Base-by-base conservation (phyloP, 2,888 invertebrate species). In the Cremastobaeus sp. region DNA sequence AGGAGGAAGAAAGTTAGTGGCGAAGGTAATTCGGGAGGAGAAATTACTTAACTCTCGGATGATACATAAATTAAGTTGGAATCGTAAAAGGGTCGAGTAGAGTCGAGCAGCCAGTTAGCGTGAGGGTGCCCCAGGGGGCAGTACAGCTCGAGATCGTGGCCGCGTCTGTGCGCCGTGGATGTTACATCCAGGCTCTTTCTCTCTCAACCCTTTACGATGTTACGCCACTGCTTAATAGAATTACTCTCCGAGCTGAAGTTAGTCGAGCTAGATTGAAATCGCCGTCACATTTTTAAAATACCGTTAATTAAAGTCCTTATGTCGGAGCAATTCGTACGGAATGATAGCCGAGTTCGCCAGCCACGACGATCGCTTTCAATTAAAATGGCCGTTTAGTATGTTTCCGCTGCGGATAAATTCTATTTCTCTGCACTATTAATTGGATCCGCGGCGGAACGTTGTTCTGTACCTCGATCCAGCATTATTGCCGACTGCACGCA, bases 1-100 rank as follows among this genome's bases (percentile, higher is more conserved):
- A 77, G 73, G 76, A 74, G 74, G 65, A 76, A 81, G 79, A 82
- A 82, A 84, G 78, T 82, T 78, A 73, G 80, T 77, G 78, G 76
- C 74, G 55, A 77, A 81, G 82, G 82, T 84, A 83, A 84, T 83
- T 84, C 84, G 84, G 77, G 79, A 84, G 85, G 84, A 83, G 86
- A 87, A 87, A 87, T 87, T 87, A 87, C 87, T 87, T 87, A 87
- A 87, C 86, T 87, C 87, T 87, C 87, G 86, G 86, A 87, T 87
- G 87, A 87, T 87, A 87, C 87, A 87, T 87, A 87, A 87, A 87
- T 87, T 87, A 87, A 87, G 85, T 82, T 81, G 81, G 82, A 87
- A 86, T 87, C 86, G 86, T 86, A 86, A 86, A 86, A 84, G 87
- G 87, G 86, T 84, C 83, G 79, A 78, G 79, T 77, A 80, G 81